These are phyloP conservation scores for Wiebesia pumilae DNA, from an alignment of 1,140 invertebrate species.

Conservation along the genomic window DNA sequence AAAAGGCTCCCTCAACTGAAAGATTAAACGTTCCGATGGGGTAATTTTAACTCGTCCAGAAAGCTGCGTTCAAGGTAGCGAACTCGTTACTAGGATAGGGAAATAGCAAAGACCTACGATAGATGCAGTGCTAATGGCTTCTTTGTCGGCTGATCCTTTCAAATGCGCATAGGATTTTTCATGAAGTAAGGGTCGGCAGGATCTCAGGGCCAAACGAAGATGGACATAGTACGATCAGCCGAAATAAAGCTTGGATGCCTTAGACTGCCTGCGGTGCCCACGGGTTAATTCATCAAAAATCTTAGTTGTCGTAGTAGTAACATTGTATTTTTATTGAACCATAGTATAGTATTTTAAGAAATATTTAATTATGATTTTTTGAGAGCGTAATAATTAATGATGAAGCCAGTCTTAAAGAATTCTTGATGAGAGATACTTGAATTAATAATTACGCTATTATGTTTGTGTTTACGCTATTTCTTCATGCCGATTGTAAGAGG, in stretches of 20 bases:
- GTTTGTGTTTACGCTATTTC: too few relatives aligned
- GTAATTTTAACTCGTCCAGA: neutral
- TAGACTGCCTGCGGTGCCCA: neutral
- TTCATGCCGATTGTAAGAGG: too few relatives aligned
- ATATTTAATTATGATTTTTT: neutral
- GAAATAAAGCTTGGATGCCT: neutral
- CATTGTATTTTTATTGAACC: neutral
- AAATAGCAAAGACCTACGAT: neutral
- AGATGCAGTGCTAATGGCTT: neutral
- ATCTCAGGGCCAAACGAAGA: neutral
- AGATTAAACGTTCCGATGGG: neutral
- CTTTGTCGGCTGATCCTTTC: neutral
- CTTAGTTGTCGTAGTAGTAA: neutral
- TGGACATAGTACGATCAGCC: neutral
- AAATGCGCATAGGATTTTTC: neutral
- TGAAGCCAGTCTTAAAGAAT: neutral
- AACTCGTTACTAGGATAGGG: neutral
- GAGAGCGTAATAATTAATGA: neutral
- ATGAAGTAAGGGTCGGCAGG: neutral
- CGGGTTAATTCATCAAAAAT: neutral
- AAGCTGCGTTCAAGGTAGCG: neutral
- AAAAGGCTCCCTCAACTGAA: neutral
- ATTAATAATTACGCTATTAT: too few relatives aligned
- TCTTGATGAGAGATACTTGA: neutral
- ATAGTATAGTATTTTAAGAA: neutral